These are phyloP conservation scores for Syndactyla subalaris DNA, from an alignment of 2,797 vertebrate genomes.

Conservation along the genomic window DNA sequence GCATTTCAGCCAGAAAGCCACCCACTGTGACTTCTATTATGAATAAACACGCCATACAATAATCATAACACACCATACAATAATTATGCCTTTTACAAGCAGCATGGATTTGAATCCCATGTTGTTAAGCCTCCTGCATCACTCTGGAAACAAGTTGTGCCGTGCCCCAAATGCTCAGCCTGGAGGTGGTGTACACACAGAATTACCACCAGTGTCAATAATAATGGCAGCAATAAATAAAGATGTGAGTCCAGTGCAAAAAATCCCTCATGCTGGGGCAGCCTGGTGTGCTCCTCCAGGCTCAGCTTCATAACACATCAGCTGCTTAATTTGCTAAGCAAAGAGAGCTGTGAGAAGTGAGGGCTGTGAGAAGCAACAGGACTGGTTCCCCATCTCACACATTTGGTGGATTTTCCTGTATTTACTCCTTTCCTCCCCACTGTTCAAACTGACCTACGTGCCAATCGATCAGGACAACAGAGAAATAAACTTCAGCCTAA, in stretches of 20 bases:
- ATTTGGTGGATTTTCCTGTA: not conserved
- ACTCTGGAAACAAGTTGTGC: not conserved
- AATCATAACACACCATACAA: constrained; percentile 28
- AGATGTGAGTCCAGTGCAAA: not conserved
- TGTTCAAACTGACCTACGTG: not conserved
- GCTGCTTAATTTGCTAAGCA: not conserved
- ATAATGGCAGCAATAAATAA: not conserved
- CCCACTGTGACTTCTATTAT: constrained; percentile 41
- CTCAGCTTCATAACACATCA: not conserved
- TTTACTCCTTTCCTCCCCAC: not conserved
- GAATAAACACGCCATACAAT: constrained; percentile 61
- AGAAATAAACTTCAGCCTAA: not conserved
- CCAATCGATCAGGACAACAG: not conserved
- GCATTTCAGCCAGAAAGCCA: constrained; percentile 53
- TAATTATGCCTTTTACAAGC: constrained; percentile 30
- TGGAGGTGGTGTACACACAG: not conserved
- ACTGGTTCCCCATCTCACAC: not conserved
- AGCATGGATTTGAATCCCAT: not conserved
- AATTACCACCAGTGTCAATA: not conserved
- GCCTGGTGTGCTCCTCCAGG: not conserved
- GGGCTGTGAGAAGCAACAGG: not conserved
- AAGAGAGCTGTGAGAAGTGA: not conserved
- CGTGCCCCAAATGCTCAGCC: not conserved
- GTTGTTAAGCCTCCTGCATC: not conserved
- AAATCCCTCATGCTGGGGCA: not conserved